Conservation (phyloP, 2,888 invertebrate genomes). For the Asteroscopus sphinx region DNA sequence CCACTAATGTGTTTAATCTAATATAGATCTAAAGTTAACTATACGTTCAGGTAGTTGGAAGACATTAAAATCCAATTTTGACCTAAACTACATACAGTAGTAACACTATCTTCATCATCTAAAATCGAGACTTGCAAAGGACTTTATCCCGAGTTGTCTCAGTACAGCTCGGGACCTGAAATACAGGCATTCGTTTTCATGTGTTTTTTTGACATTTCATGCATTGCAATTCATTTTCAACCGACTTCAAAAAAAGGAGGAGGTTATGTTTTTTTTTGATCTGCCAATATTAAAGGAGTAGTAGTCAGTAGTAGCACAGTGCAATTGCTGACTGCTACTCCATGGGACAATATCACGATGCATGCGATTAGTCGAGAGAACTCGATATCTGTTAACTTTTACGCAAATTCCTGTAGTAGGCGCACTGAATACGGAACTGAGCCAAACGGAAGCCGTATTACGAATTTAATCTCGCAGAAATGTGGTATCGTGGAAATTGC, state of each 20-base stretch:
- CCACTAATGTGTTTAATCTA: constrained; percentile 51
- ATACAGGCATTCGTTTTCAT: too few species aligned
- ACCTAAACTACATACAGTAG: not conserved
- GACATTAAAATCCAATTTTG: constrained; percentile 24
- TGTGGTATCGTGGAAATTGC: constrained; percentile 86
- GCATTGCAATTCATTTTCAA: too few species aligned
- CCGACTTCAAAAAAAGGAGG: too few species aligned
- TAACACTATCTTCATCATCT: not conserved
- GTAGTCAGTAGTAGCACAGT: not conserved
- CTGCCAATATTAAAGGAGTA: constrained; percentile 8
- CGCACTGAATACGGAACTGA: constrained; percentile 77
- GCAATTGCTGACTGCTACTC: too few species aligned
- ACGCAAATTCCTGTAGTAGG: constrained; percentile 73
- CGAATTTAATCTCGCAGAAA: constrained; percentile 88
- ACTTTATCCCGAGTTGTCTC: not conserved
- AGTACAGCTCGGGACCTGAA: not conserved
- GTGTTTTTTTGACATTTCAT: too few species aligned
- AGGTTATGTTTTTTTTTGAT: too few species aligned
- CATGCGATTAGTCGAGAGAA: constrained; percentile 23
- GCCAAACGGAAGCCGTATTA: constrained; percentile 83
- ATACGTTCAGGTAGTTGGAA: constrained; percentile 17
- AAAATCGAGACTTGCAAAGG: too few species aligned
- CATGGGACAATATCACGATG: constrained; percentile 26
- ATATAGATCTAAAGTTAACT: constrained; percentile 32
- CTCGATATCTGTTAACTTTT: constrained; percentile 57